Base-by-base conservation (phyloP, 2,113 vertebrate species). In the Seriola rivoliana region DNA sequence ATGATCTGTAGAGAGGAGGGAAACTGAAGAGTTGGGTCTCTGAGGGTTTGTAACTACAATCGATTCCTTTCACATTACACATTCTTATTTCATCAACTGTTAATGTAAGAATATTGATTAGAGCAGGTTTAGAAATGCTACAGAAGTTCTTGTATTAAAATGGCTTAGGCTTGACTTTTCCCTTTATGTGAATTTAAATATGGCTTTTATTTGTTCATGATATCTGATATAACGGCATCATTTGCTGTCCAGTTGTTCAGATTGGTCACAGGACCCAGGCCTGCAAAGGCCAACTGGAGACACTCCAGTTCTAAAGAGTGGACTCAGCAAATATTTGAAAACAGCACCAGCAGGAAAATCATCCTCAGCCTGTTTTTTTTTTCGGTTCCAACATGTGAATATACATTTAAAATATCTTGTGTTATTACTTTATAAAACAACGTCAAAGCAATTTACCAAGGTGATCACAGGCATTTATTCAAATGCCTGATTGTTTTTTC, bases 241-340 rank as follows among this genome's bases (percentile, higher is more conserved):
- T 46, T 60, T 60, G 16, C 7, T 54, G n/a, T 70, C 52, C 21
- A 16, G 19, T 19, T 17, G 12, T 44, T 71, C 9, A 21, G 25
- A 25, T 57, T 69, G 25, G 48, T 21, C 36, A 57, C 25, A 46
- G 60, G 44, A 42, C 42, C 36, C 12, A 4, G 8, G 19, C 36
- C 57, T 62, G 44, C 13, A 5, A 12, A 55, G 19, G 59, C 77
- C 78, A 73, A 40, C 58, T 71, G 77, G 50, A 72, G 38, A 46
- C 16, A 3, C 3, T 58, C 52, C 78, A 72, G 48, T 58, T 58
- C 21, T 48, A 32, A 50, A 16, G 19, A 79, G 19, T 63, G 16
- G 23, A 63, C 46, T 52, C 67, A 63, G 46, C 29, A 16, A 38
- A 36, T 48, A 46, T 1, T 66, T 58, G 46, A 66, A 80, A 67